phyloP scores from a whole-genome alignment of 2,888 invertebrate genomes.

The Dexiosoma caninum region DNA sequence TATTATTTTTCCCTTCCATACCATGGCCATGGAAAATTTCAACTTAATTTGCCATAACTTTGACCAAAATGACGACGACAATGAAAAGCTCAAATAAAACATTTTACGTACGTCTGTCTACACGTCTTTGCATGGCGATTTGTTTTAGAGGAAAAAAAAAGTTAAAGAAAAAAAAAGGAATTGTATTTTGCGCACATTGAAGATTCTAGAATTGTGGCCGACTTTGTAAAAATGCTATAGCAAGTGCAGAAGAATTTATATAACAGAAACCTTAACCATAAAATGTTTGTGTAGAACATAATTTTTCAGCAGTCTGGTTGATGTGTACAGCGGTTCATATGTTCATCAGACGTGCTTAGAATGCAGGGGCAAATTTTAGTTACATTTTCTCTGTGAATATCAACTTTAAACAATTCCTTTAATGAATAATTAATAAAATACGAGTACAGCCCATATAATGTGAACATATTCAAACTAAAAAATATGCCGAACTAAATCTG shows the following conservation, averaged over 20 bases:
- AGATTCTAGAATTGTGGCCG: neutral
- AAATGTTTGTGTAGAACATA: too few relatives aligned
- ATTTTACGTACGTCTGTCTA: neutral
- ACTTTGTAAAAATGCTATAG: neutral
- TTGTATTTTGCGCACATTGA: neutral
- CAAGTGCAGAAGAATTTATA: neutral
- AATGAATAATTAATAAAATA: too few relatives aligned
- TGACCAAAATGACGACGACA: neutral
- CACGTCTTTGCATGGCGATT: slow-evolving; percentile 7
- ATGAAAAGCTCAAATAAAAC: neutral
- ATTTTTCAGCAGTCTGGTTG: neutral
- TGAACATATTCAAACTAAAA: too few relatives aligned
- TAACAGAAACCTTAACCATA: neutral
- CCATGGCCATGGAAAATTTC: slow-evolving; percentile 19
- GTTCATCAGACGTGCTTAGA: too few relatives aligned
- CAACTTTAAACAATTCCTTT: too few relatives aligned
- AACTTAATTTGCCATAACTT: slow-evolving; percentile 56
- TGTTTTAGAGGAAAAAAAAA: neutral
- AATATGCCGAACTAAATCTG: slow-evolving; percentile 31
- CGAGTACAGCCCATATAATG: too few relatives aligned
- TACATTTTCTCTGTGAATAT: too few relatives aligned
- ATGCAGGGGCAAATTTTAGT: too few relatives aligned
- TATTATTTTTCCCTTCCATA: neutral
- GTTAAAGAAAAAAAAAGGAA: too few relatives aligned
- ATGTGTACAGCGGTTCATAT: too few relatives aligned